A percentile compares a stretch with the other conserved stretches of the same genome.
phyloP scores from a whole-genome alignment of 2,888 invertebrate genomes.

The Sminthurides aquaticus region DNA sequence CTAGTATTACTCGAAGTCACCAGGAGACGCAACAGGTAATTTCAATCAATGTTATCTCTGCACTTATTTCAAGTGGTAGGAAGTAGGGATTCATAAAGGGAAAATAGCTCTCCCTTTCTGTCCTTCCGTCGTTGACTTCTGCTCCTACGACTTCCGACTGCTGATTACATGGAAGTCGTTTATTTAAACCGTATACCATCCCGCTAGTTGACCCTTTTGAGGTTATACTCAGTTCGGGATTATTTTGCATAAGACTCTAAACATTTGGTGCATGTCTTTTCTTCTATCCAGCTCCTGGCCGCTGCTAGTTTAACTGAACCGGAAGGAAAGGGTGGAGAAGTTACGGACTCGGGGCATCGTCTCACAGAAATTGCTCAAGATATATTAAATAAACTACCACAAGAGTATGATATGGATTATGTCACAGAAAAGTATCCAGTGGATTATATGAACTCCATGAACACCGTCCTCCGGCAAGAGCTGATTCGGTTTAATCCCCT shows the following conservation, averaged over 20 bases:
- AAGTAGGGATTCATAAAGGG: too few species aligned
- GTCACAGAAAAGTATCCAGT: slow-evolving; percentile 66
- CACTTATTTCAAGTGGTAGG: too few species aligned
- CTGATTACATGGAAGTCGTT: too few species aligned
- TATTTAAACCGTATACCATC: too few species aligned
- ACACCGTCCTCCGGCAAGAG: slow-evolving; percentile 84
- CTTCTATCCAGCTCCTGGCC: slow-evolving; percentile 12
- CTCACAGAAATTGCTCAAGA: slow-evolving; percentile 18
- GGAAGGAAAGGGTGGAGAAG: slow-evolving; percentile 2
- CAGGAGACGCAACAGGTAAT: slow-evolving; percentile 67
- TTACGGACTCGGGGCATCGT: slow-evolving; percentile 8
- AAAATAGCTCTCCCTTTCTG: too few species aligned
- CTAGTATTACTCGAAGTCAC: slow-evolving; percentile 84
- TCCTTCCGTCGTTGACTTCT: too few species aligned
- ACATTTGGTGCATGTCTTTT: too few species aligned
- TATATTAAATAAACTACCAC: slow-evolving; percentile 53
- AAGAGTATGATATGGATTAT: slow-evolving; percentile 59
- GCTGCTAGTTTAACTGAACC: slow-evolving; percentile 14
- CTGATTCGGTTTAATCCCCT: slow-evolving; percentile 71
- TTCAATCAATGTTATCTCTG: background rate
- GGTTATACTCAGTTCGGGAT: too few species aligned
- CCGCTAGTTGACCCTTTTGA: too few species aligned
- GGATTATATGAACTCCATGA: slow-evolving; percentile 78
- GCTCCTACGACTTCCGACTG: too few species aligned
- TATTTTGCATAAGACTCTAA: too few species aligned